Evolutionary conservation across 2,888 invertebrate species (phyloP).

Genomic region (Alentia gelatinosa): DNA sequence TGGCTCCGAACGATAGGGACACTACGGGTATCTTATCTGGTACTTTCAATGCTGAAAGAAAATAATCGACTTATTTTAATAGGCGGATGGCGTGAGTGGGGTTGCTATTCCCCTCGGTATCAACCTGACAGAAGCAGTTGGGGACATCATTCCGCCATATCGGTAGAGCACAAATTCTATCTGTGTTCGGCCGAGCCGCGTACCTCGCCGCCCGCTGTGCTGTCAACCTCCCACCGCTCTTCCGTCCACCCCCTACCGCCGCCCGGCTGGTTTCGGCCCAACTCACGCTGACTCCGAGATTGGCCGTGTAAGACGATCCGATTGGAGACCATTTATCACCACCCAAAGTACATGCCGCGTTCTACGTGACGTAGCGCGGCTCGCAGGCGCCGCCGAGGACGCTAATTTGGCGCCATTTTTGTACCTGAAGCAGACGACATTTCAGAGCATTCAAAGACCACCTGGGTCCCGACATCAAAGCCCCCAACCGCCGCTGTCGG

Average conservation of each 20-base stretch:
- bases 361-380: neutral
- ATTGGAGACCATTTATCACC: slow-evolving; percentile 28
- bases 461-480: neutral
- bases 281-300: slow-evolving; percentile 35
- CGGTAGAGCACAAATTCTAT: slow-evolving; percentile 4
- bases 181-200: neutral
- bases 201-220: neutral
- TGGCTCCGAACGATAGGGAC: no score
- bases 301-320: slow-evolving; percentile 41
- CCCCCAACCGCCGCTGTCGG: neutral
- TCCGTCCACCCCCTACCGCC: neutral
- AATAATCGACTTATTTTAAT: neutral
- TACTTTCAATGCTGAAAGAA: neutral
- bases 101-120: neutral
- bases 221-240: slow-evolving; percentile 33
- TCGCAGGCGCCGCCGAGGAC: neutral
- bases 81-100: neutral
- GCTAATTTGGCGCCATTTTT: slow-evolving; percentile 43
- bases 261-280: slow-evolving; percentile 34
- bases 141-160: slow-evolving; percentile 16
- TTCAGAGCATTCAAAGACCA: neutral
- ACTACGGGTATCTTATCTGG: neutral
- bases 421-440: slow-evolving; percentile 36
- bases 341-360: slow-evolving; percentile 3
- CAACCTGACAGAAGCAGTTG: neutral